These are phyloP conservation scores for Ferdinandea cuprea DNA, from an alignment of 2,888 invertebrate genomes.

Conservation along the genomic window DNA sequence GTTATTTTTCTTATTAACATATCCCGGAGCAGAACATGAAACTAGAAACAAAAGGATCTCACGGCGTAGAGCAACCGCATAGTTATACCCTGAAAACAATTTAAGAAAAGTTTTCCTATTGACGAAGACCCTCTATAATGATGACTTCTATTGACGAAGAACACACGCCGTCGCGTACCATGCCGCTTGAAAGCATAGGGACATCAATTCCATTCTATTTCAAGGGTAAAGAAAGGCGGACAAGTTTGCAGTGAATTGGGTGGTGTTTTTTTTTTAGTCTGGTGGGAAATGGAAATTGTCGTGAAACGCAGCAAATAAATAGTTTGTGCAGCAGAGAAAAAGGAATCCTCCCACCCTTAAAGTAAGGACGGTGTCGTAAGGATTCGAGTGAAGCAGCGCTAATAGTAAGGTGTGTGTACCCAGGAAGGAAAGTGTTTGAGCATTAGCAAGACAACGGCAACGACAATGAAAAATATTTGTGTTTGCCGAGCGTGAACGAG, in stretches of 20 bases:
- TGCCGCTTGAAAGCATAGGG: not conserved
- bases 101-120: conserved; percentile 54
- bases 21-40: conserved; percentile 30
- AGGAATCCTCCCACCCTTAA: no score
- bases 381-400: not conserved
- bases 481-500: conserved; percentile 52
- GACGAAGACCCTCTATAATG: conserved; percentile 54
- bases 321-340: no score
- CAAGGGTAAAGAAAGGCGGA: no score
- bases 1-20: conserved; percentile 59
- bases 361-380: no score
- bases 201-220: no score
- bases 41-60: conserved; percentile 46
- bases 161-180: not conserved
- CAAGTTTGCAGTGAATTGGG: no score
- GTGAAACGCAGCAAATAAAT: no score
- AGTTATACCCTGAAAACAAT: conserved; percentile 43
- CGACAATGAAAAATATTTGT: conserved; percentile 32
- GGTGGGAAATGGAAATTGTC: no score
- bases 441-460: conserved; percentile 53
- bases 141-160: conserved; percentile 45
- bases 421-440: conserved; percentile 53
- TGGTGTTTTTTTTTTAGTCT: no score
- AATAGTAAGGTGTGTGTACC: conserved; percentile 34
- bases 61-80: not conserved